phyloP scores from a whole-genome alignment of 1,140 invertebrate genomes.

The Cataglyphis hispanica region DNA sequence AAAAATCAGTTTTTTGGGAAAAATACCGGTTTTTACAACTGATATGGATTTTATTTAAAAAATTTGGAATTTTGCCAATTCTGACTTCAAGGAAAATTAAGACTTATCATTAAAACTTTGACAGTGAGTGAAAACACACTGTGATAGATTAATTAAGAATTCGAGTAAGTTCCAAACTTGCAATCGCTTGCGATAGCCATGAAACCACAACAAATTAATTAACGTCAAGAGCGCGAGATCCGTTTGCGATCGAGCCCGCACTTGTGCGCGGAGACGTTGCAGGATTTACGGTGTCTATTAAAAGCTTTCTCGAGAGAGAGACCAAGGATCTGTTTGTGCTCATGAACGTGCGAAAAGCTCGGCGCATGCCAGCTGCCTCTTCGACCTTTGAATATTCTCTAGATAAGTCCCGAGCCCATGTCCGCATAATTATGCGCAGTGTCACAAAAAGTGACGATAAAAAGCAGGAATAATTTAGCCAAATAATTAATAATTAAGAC shows the following conservation, averaged over 20 bases:
- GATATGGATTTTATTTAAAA: too few relatives aligned
- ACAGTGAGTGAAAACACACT: not conserved
- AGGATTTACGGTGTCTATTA: constrained; percentile 70
- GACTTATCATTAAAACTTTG: too few relatives aligned
- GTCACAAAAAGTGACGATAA: constrained; percentile 3
- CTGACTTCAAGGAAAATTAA: too few relatives aligned
- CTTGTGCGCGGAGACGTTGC: constrained; percentile 43
- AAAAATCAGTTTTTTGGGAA: too few relatives aligned
- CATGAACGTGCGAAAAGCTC: constrained; percentile 52
- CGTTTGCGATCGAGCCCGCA: constrained; percentile 55
- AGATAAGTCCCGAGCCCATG: constrained; percentile 9
- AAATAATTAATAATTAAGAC: too few relatives aligned
- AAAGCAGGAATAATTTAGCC: not conserved
- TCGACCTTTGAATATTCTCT: constrained; percentile 57
- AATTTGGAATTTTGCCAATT: too few relatives aligned
- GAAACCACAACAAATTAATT: constrained; percentile 29
- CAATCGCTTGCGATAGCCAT: constrained; percentile 12
- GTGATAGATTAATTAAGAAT: not conserved
- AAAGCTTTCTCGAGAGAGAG: constrained; percentile 59
- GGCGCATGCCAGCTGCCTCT: constrained; percentile 40
- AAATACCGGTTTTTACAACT: too few relatives aligned
- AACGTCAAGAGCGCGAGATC: constrained; percentile 37
- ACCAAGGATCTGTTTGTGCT: constrained; percentile 59
- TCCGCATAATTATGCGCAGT: constrained; percentile 23
- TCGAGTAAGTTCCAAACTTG: not conserved